These are phyloP conservation scores for Phrynocephalus guinanensis DNA, from an alignment of 2,797 vertebrate species.

Conservation along the genomic window DNA sequence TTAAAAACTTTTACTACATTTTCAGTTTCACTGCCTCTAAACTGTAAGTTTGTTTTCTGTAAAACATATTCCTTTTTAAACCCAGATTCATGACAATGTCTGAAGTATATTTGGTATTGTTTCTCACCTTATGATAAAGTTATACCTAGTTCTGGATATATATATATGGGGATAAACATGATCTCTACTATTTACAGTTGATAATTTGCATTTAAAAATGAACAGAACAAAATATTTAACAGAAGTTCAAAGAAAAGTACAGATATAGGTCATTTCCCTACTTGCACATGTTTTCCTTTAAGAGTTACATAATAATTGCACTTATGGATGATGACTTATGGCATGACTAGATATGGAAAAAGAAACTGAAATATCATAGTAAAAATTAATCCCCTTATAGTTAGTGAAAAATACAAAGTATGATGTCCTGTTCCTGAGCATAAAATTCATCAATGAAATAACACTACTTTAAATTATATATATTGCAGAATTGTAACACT, in stretches of 20 bases:
- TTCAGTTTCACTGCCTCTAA: background rate
- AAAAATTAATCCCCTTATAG: background rate
- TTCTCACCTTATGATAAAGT: background rate
- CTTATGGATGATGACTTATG: background rate
- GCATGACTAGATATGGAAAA: background rate
- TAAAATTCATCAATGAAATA: slow-evolving; percentile 32
- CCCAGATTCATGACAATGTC: background rate
- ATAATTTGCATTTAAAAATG: background rate
- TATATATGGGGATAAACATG: background rate
- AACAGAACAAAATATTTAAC: background rate
- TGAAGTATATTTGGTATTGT: background rate
- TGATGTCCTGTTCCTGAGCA: slow-evolving; percentile 38
- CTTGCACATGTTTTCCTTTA: background rate
- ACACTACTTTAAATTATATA: slow-evolving; percentile 41
- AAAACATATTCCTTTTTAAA: background rate
- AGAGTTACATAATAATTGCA: background rate
- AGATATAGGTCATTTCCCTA: background rate
- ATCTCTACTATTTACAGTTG: background rate
- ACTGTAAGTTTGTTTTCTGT: background rate
- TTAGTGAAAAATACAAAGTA: slow-evolving; percentile 25
- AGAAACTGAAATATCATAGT: background rate
- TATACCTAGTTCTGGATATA: background rate
- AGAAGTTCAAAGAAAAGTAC: background rate
- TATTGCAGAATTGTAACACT: slow-evolving; percentile 52
- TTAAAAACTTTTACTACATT: background rate